Base-by-base conservation (phyloP, 2,113 vertebrate species). In the Shinisaurus crocodilurus region DNA sequence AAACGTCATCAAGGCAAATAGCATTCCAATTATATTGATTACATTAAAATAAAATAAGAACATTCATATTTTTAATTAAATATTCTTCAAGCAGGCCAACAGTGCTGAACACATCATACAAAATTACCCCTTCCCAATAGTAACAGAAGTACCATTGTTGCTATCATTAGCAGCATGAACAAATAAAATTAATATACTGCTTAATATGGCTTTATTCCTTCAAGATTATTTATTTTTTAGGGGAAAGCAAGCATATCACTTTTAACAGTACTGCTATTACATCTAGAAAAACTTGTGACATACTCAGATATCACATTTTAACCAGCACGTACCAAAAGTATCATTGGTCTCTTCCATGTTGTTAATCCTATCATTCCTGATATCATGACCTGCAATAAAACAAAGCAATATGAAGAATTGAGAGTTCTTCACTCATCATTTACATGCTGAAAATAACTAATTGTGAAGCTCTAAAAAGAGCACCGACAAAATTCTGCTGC, bases 331-430 rank as follows among this genome's bases (percentile, higher is more conserved):
- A 99, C 98, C 98, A 98, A 92, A 72, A 98, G 85, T 57, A 97
- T 93, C 96, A 98, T 95, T 0, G 97, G 98, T 48, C 94, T 97
- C 93, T 97, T 98, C 98, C 98, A 98, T 91, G 97, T 97, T 2
- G 96, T 97, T 91, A 99, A 95, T 57, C 97, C 98, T 74, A 99
- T 96, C 43, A 98, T 97, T 92, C 98, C 98, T 60, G 97, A 98
- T 50, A 99, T 97, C 86, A 99, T 98, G 63, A 98, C 98, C 98
- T 99, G 95, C 18, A 96, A 91, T 18, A 96, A 96, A 96, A 54
- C 0, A 1, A 88, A 90, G 1, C 50, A 60, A 5, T 88, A 80
- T 82, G 1, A 90, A 94, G 86, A 88, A 37, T 5, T 3, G 34
- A 54, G 32, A 77, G 8, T 8, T 20, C 72, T 34, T 1, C 0